Base-by-base conservation (phyloP, 2,797 vertebrate species). In the Myotis planiceps region DNA sequence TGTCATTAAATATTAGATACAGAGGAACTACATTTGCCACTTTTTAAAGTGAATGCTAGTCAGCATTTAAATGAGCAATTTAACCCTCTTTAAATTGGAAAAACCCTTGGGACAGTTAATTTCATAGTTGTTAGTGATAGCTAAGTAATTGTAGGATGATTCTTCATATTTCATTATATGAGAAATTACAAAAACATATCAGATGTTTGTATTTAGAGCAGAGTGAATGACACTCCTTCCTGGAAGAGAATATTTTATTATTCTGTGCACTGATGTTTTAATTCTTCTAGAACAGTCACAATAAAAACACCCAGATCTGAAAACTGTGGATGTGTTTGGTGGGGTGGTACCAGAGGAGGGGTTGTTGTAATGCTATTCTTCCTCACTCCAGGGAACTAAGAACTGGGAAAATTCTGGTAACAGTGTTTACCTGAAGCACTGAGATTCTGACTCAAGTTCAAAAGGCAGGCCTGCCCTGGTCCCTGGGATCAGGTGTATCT, bases 11-110 rank as follows among this genome's bases (percentile, higher is more conserved):
- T 97, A 90, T 92, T 98, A 92, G 88, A 96, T 96, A 84, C 76
- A 96, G 71, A 97, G 74, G 92, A 98, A 97, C 98, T 98, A 94
- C 66, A 93, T 97, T 97, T 92, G 55, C 72, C 84, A 81, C 88
- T 97, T 96, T 98, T 98, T 96, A 97, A 97, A 97, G 88, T 86
- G 65, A 96, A 97, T 96, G 90, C n/a, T 98, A 98, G 97, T 98
- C 97, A 98, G 97, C 92, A 98, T 97, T 96, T 95, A 98, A 98
- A 98, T 98, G 96, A 98, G 63, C 91, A 98, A 97, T 97, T 98
- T 98, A 98, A 96, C 94, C 95, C 89, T 90, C 90, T 97, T 98
- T 97, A 97, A 97, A 97, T 97, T 96, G 51, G 80, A n/a, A 87
- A 95, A 97, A 4, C 51, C 71, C 89, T 90, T 25, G 96, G 90